Base-by-base conservation (phyloP, 2,888 invertebrate genomes). In the Pristionchus maxplancki region DNA sequence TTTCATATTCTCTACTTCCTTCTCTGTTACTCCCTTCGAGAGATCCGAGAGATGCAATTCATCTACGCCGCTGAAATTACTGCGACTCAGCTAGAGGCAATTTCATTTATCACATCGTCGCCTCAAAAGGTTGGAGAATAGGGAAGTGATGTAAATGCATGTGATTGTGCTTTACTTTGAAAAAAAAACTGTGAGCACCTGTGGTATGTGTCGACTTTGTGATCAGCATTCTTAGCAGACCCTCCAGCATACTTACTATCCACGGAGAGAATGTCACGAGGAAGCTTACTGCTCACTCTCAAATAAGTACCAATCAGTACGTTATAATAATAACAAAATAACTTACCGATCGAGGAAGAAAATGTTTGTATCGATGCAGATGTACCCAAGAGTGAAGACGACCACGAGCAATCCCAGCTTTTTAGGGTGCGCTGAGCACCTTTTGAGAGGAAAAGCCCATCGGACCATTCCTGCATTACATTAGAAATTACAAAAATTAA, bases 1-100 rank as follows among this genome's bases (percentile, higher is more conserved):
- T n/a, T 74, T 48, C 40, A 74, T 74, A 58, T 88, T 88, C 88
- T 88, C 88, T 6, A 28, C 62, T 74, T 88, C 88, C 17, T 64
- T 82, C 13, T 88, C 88, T 0, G 88, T 28, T 3, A 88, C 58
- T 34, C 31, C 81, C 28, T 64, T 82, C 11, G 81, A 64, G 20
- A 88, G 88, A n/a, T 78, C 87, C 17, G 48, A 48, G n/a, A 86
- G 86, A 48, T 71, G 64, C 48, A 86, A n/a, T 20, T 78, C 78
- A n/a, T 78, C 78, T 9, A 58, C 48, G 31, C 58, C 81, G 28
- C 88, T 88, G 48, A 24, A 88, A 62, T 62, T 9, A 24, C 0
- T 28, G 28, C n/a, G 62, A n/a, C 28, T 62, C 28, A 62, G 28
- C 67, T 34, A 67, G 24, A 62, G 62, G 28, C 24, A 67, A 67